Evolutionary conservation across 2,113 vertebrate species (phyloP).

Genomic region (Oncorhynchus gorbuscha): DNA sequence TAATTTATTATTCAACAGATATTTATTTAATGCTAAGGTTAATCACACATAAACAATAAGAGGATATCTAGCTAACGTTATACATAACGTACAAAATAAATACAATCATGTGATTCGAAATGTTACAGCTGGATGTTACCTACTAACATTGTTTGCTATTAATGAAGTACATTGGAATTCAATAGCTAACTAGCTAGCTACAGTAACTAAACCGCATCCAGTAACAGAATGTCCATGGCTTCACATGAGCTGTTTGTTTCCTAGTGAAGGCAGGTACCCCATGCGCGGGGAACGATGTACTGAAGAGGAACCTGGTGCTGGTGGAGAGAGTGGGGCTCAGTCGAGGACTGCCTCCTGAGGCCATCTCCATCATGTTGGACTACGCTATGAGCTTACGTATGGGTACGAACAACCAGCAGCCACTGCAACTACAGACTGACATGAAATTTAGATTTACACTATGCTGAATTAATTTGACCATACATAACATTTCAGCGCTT

Average conservation of each 20-base stretch:
- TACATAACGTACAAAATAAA: too few species aligned
- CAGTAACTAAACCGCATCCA: neutral
- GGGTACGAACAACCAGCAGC: conserved; percentile 51
- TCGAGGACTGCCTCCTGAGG: conserved; percentile 81
- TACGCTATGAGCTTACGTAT: conserved; percentile 84
- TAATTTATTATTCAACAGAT: too few species aligned
- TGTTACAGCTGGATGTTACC: too few species aligned
- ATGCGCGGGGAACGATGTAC: conserved; percentile 56
- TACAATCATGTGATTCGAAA: too few species aligned
- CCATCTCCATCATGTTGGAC: conserved; percentile 78
- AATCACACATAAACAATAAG: too few species aligned
- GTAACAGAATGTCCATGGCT: neutral
- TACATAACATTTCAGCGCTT: neutral
- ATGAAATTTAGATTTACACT: too few species aligned
- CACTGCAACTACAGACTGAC: too few species aligned
- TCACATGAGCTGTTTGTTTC: neutral
- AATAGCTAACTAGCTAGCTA: too few species aligned
- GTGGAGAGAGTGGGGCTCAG: conserved; percentile 81
- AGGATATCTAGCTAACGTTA: too few species aligned
- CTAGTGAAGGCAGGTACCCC: conserved; percentile 73
- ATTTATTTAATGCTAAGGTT: too few species aligned
- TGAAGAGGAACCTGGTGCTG: conserved; percentile 75
- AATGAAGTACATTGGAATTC: too few species aligned
- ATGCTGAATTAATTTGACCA: neutral
- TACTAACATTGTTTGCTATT: too few species aligned